Evolutionary conservation across 64 coral and sea anemone species (phyloP), one percentile per base, ranked within the genome.

Genomic region (Orbicella faveolata): DNA sequence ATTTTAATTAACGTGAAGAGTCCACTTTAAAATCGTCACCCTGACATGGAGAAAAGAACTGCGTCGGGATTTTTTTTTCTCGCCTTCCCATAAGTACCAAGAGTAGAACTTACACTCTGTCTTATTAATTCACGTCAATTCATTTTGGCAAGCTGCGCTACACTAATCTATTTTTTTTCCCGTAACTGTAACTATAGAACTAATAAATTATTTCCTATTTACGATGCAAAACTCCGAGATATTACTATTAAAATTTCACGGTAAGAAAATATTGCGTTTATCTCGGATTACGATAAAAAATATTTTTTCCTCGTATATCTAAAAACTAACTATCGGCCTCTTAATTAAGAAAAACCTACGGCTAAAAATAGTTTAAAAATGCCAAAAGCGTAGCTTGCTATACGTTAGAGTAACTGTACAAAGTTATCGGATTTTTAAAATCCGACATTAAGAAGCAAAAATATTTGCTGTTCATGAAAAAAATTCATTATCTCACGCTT

Each of bases 241-340:
- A 72, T 70, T 17, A 23, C 19, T 30, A 30, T 85, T 72, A 85
- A 68, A 39, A 73, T 73, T 72, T 52, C 36, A 85, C 34, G 14
- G 37, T 85, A 85, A 37, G 64, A 85, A 85, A 85, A 85, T 85
- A 85, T 21, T 70, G 11, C 65, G n/a, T 33, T 53, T 15, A 79
- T 52, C 36, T 72, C 23, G 82, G 41, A 9, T 18, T 52, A 23
- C 4, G 65, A 85, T 85, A 85, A 70, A 85, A 85, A 85, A 12
- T 15, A 15, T n/a, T 48, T 73, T 34, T 72, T 73, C 48, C 54
- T 41, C 13, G 9, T 30, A 34, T 35, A 37, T 63, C 35, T 63
- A 66, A 83, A 83, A 81, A 36, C 10, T 7, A 1, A 18, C 23
- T 36, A 35, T 20, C 67, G n/a, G 67, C 10, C 30, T 63, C 2